These are phyloP conservation scores for Labroides dimidiatus DNA, from an alignment of 2,797 vertebrate species.

Conservation along the genomic window DNA sequence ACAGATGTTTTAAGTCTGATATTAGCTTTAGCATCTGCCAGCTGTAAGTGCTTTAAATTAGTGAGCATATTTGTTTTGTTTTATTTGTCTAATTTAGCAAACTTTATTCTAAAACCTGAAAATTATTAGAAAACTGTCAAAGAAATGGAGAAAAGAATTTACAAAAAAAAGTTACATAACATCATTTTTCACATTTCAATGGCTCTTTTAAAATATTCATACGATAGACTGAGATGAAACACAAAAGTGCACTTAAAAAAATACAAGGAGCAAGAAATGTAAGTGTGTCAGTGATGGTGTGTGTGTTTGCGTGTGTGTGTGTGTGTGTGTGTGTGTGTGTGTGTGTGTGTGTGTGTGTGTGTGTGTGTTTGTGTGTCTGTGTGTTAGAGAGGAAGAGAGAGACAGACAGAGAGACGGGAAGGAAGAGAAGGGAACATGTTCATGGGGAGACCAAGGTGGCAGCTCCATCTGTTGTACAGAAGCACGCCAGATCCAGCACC, in stretches of 20 bases:
- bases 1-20: not conserved
- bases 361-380: not conserved
- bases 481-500: constrained; percentile 74
- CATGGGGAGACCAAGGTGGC: constrained; percentile 81
- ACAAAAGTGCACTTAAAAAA: constrained; percentile 33
- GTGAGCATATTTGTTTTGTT: not conserved
- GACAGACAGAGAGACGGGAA: constrained; percentile 5
- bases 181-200: constrained; percentile 1
- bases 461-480: constrained; percentile 80
- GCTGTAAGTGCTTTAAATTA: not conserved
- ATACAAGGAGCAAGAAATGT: not conserved
- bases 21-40: too few relatives aligned
- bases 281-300: not conserved
- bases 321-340: not conserved
- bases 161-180: not conserved
- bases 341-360: not conserved
- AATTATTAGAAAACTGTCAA: not conserved
- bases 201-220: constrained; percentile 43
- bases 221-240: not conserved
- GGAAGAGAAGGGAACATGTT: constrained; percentile 64
- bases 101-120: not conserved
- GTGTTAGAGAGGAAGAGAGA: too few relatives aligned
- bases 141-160: not conserved
- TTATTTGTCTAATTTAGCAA: not conserved
- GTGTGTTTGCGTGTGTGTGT: not conserved